Percentiles rank a stretch among this genome's conserved stretches.
Conservation (phyloP, 2,888 invertebrate species). For the Panopea generosa region DNA sequence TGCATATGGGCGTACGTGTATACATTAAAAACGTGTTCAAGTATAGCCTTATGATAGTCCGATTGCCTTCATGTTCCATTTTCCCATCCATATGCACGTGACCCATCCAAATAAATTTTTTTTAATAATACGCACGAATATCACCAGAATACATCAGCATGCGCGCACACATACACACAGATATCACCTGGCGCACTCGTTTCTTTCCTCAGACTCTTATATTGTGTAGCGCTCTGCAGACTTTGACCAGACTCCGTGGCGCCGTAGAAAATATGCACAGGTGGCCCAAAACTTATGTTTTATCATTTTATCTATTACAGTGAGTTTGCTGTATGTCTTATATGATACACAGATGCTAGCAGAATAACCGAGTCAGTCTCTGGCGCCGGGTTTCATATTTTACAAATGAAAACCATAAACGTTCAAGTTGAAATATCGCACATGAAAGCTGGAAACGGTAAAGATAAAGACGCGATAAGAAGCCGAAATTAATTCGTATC, state of each 20-base stretch:
- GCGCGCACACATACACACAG: no score
- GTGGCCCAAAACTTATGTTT: constrained; percentile 59
- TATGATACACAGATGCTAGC: constrained; percentile 56
- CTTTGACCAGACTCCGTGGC: constrained; percentile 49
- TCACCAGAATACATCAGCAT: not conserved
- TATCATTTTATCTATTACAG: constrained; percentile 63
- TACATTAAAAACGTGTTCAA: no score
- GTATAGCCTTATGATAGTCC: no score
- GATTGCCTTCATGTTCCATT: no score
- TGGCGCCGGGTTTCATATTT: constrained; percentile 42
- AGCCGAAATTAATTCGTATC: no score
- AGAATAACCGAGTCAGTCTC: constrained; percentile 6
- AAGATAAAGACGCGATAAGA: no score
- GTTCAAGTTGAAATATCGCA: no score
- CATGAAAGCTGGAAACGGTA: no score
- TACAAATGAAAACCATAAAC: constrained; percentile 45
- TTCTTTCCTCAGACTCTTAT: constrained; percentile 3
- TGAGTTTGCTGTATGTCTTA: constrained; percentile 54
- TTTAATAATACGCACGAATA: no score
- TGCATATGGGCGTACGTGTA: no score
- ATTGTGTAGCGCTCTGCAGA: constrained; percentile 48
- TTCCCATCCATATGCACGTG: no score
- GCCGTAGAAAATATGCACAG: constrained; percentile 58
- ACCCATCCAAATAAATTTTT: no score
- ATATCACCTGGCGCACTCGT: constrained; percentile 44